Evolutionary conservation across 2,797 vertebrate species (phyloP), one percentile per base, ranked within the genome.

Genomic region (Thalassophryne amazonica): DNA sequence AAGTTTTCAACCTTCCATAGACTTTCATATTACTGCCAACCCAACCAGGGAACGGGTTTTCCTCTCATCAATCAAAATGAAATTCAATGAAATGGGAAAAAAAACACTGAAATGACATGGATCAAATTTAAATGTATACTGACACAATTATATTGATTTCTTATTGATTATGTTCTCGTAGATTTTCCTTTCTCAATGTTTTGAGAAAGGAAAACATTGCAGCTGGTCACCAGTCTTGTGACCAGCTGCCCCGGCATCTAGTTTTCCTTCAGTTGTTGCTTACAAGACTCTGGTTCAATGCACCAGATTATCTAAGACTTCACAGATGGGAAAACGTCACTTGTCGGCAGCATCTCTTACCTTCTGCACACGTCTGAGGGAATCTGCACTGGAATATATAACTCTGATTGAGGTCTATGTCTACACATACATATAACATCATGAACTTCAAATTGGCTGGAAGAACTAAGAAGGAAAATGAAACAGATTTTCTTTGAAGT

Each of bases 301-400:
- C 50, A 37, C 56, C 66, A 67, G 52, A 42, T 67, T 69, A 53
- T 48, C 31, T 61, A 56, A 73, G 46, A 64, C 56, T 28, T 35
- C 17, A 18, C 46, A 57, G 68, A 68, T 66, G 53, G 69, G 51
- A 59, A 78, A 74, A 84, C 51, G 57, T 58, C 60, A 58, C 42
- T 67, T 61, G 63, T 73, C 57, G 62, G 73, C 60, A 79, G 73
- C 77, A 42, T 48, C 83, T 52, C 34, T 19, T 37, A 35, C 55
- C 25, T 55, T 76, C 70, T 53, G 47, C 29, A 34, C 35, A 22
- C 1, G 61, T 80, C 70, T 78, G 59, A 52, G 73, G 70, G 82
- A 72, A 82, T 83, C 65, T 70, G 49, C 56, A 67, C 43, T 38
- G 18, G 45, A 45, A 54, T 78, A 70, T 79, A 62, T 55, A 66